These are phyloP conservation scores for Drosophila lacteicornis DNA, from an alignment of 1,140 invertebrate genomes.

Conservation along the genomic window DNA sequence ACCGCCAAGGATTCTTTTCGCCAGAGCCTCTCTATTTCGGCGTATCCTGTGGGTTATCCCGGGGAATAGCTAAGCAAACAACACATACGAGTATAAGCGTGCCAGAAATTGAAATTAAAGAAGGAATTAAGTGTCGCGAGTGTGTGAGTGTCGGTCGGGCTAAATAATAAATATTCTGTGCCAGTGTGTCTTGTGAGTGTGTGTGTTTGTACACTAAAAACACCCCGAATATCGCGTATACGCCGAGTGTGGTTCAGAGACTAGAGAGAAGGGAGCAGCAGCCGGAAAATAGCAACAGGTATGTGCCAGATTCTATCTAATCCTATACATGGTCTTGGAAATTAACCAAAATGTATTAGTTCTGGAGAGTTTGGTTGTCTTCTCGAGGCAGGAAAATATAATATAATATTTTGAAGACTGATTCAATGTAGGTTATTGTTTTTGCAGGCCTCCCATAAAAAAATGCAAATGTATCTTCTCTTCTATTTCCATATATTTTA, in stretches of 20 bases:
- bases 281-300: conserved; percentile 56
- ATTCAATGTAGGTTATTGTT: no score
- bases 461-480: no score
- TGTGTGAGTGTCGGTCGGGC: conserved; percentile 22
- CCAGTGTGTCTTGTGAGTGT: conserved; percentile 19
- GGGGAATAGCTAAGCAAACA: conserved; percentile 48
- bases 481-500: no score
- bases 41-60: conserved; percentile 3
- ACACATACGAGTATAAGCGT: conserved; percentile 57
- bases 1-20: conserved; percentile 48
- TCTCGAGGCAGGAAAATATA: neutral
- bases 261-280: neutral
- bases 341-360: neutral
- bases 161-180: conserved; percentile 40
- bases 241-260: conserved; percentile 16
- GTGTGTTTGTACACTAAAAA: conserved; percentile 24
- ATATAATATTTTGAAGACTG: neutral
- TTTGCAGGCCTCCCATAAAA: no score
- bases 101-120: conserved; percentile 76
- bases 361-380: neutral
- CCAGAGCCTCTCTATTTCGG: conserved; percentile 10
- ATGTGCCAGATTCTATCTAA: conserved; percentile 19
- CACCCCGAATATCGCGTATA: conserved; percentile 52
- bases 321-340: neutral
- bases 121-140: conserved; percentile 63